phyloP scores from a whole-genome alignment of 2,888 invertebrate genomes.

The Pandemis heparana region DNA sequence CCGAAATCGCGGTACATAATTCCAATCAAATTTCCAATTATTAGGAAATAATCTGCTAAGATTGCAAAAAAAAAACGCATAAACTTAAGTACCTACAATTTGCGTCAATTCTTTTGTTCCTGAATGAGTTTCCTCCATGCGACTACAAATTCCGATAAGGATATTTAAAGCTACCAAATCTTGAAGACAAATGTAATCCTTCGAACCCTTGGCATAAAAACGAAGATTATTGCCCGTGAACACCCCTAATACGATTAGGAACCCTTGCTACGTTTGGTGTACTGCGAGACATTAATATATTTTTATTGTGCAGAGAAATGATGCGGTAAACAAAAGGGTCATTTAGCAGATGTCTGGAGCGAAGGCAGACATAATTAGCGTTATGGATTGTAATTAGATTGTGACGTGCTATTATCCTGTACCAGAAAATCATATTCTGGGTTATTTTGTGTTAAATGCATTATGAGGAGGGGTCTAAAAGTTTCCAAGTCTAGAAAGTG shows the following conservation, averaged over 20 bases:
- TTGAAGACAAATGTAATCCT: slow-evolving; percentile 59
- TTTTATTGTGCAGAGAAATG: slow-evolving; percentile 78
- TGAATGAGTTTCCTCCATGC: not conserved
- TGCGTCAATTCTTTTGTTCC: not conserved
- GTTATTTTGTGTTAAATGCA: not conserved
- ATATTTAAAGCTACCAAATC: slow-evolving; percentile 29
- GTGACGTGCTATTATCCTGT: slow-evolving; percentile 5
- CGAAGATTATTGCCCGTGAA: slow-evolving; percentile 81
- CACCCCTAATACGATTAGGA: slow-evolving; percentile 71
- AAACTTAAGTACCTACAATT: too few relatives aligned
- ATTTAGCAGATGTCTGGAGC: slow-evolving; percentile 66
- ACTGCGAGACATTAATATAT: slow-evolving; percentile 75
- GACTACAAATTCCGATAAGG: slow-evolving; percentile 2
- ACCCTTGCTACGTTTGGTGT: slow-evolving; percentile 70
- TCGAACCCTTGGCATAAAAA: slow-evolving; percentile 72
- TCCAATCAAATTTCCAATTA: too few relatives aligned
- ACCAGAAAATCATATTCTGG: not conserved
- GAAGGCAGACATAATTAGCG: slow-evolving; percentile 40
- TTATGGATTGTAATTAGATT: slow-evolving; percentile 41
- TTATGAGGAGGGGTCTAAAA: not conserved
- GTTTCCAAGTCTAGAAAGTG: too few relatives aligned
- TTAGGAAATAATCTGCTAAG: too few relatives aligned
- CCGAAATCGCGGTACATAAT: too few relatives aligned
- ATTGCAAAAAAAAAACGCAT: too few relatives aligned
- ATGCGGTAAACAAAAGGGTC: slow-evolving; percentile 77